Evolutionary conservation across 2,888 invertebrate species (phyloP).

Genomic region (Pammene fasciana): DNA sequence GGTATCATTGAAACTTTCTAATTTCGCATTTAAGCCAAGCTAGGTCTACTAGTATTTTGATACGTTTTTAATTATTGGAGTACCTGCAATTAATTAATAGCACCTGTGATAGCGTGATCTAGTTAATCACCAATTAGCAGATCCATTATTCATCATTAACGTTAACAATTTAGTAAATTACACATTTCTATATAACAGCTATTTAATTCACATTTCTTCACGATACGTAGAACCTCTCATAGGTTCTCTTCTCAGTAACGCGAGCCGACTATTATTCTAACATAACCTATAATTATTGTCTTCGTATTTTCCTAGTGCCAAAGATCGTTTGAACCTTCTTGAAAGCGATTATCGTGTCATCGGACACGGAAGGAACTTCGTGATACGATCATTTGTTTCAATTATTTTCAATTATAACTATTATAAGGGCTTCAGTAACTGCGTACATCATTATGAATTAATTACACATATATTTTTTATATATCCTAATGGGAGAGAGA

Average conservation of each 20-base stretch:
- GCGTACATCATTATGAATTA: no score
- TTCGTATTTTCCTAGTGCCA: slow-evolving; percentile 36
- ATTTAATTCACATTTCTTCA: slow-evolving; percentile 34
- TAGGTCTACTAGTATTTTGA: background rate
- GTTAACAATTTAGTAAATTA: slow-evolving; percentile 31
- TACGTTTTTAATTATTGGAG: slow-evolving; percentile 3
- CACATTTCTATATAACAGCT: slow-evolving; percentile 16
- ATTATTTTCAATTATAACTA: background rate
- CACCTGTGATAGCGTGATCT: background rate
- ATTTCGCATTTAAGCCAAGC: background rate
- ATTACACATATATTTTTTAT: background rate
- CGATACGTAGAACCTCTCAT: slow-evolving; percentile 32
- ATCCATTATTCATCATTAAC: background rate
- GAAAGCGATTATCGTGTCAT: slow-evolving; percentile 38
- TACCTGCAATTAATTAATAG: background rate
- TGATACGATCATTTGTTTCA: slow-evolving; percentile 2
- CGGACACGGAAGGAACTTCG: slow-evolving; percentile 25
- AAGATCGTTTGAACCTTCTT: slow-evolving; percentile 38
- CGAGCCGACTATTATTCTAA: slow-evolving; percentile 34
- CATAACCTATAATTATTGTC: slow-evolving; percentile 40
- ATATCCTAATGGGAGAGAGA: no score
- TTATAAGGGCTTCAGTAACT: background rate
- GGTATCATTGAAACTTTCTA: background rate
- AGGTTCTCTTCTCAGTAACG: slow-evolving; percentile 37
- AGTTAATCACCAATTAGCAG: slow-evolving; percentile 3